A percentile compares a stretch with the other conserved stretches of the same genome.
These are phyloP conservation scores for Brienomyrus longianalis DNA, from an alignment of 2,113 vertebrate species.

Conservation along the genomic window DNA sequence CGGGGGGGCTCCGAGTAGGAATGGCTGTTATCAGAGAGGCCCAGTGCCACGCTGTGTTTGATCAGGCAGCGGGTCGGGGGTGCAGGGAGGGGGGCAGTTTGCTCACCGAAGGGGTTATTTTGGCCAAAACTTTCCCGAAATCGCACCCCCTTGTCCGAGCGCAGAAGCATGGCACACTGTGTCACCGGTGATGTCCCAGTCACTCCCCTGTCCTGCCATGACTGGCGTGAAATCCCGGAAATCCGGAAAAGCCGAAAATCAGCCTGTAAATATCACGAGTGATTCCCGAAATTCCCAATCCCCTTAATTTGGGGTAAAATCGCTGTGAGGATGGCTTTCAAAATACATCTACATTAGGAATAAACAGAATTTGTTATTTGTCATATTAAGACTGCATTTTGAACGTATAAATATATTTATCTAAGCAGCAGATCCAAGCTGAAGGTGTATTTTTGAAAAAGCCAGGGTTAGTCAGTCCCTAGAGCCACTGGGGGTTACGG, in stretches of 20 bases:
- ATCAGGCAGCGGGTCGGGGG: constrained; percentile 2
- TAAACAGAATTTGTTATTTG: neutral
- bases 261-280: neutral
- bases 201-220: neutral
- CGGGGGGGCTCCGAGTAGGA: neutral
- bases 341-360: neutral
- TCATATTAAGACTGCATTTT: neutral
- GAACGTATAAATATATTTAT: neutral
- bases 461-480: neutral
- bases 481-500: neutral
- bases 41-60: constrained; percentile 19
- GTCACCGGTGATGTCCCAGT: neutral
- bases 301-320: neutral
- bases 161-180: neutral
- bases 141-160: neutral
- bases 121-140: neutral
- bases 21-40: constrained; percentile 10
- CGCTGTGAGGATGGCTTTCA: neutral
- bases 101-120: neutral
- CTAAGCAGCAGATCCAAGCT: neutral
- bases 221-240: neutral
- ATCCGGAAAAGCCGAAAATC: neutral
- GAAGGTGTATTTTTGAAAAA: neutral
- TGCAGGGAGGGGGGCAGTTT: neutral
- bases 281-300: neutral